Percentiles rank a stretch among this genome's conserved stretches.
These are phyloP conservation scores for Plumapathes pennacea DNA, from an alignment of 92 coral and sea anemone genomes.

Conservation along the genomic window DNA sequence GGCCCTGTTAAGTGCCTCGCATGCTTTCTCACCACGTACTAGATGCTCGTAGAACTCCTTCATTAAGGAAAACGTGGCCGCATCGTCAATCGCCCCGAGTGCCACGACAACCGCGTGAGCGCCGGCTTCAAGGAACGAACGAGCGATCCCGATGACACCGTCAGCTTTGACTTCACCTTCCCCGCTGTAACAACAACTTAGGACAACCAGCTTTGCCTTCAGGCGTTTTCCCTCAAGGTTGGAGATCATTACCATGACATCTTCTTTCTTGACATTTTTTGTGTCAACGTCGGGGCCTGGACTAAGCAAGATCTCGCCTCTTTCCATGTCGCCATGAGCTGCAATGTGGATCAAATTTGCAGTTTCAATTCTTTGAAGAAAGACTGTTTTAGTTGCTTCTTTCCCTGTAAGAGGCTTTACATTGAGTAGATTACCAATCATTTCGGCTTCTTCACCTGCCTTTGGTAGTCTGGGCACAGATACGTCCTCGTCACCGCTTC, in stretches of 20 bases:
- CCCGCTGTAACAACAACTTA: conserved; percentile 27
- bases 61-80: conserved; percentile 17
- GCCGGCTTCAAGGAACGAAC: conserved; percentile 25
- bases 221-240: conserved; percentile 4
- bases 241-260: too few relatives aligned
- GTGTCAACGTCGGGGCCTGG: neutral
- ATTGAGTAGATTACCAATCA: neutral
- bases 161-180: conserved; percentile 19
- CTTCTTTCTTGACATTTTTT: too few relatives aligned
- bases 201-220: conserved; percentile 31
- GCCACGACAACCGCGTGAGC: conserved; percentile 28
- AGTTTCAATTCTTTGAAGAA: too few relatives aligned
- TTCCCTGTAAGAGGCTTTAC: neutral
- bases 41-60: conserved; percentile 16
- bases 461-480: too few relatives aligned
- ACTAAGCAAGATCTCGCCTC: neutral
- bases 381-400: too few relatives aligned
- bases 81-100: conserved; percentile 24
- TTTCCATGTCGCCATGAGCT: neutral
- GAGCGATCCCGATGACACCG: conserved; percentile 28
- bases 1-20: conserved; percentile 1
- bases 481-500: too few relatives aligned
- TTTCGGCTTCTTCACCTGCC: conserved; percentile 4
- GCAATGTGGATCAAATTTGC: neutral
- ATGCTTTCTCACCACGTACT: neutral